Base-by-base conservation (phyloP, 2,113 vertebrate species). In the Zapornia atra region DNA sequence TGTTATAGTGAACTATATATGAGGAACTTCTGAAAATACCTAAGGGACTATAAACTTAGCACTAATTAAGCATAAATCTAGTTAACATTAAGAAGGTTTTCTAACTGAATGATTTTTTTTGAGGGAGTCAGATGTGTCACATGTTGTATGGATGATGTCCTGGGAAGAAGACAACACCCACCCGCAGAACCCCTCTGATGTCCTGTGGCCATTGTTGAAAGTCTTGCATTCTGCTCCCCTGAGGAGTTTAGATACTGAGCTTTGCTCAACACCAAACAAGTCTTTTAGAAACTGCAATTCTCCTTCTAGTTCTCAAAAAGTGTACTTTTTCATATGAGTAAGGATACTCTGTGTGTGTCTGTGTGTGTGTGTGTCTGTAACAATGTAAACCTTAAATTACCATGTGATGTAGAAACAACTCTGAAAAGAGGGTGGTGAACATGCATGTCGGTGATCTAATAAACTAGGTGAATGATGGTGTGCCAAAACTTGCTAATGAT, bases 401-500 rank as follows among this genome's bases (percentile, higher is more conserved):
- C 38, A 44, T 56, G 69, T 82, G 86, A 96, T 95, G 61, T 89
- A 94, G 88, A 94, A 95, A 95, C 80, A 89, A 31, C 70, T 95
- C 89, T 91, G 69, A 92, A 82, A 95, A 89, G 69, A 94, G 73
- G 73, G 86, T 70, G 91, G 89, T 94, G 95, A 89, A 92, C 1
- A 4, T 87, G 44, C 70, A 36, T 92, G 84, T 69, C 94, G 89
- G 53, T 97, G 94, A 96, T 94, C 89, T 96, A 96, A 95, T 96
- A 92, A 95, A 89, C 48, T 84, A 60, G 57, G 68, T 92, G 89
- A 97, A 95, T 87, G 93, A 96, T 97, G 96, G 34, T 95, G 84
- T 97, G 95, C 94, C 93, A 97, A 95, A 96, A 94, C 81, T 89
- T 87, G 91, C 84, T 97, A 97, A 96, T 95, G 84, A 96, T 96